These are phyloP conservation scores for Bombus confusus DNA, from an alignment of 1,140 invertebrate species.

Conservation along the genomic window DNA sequence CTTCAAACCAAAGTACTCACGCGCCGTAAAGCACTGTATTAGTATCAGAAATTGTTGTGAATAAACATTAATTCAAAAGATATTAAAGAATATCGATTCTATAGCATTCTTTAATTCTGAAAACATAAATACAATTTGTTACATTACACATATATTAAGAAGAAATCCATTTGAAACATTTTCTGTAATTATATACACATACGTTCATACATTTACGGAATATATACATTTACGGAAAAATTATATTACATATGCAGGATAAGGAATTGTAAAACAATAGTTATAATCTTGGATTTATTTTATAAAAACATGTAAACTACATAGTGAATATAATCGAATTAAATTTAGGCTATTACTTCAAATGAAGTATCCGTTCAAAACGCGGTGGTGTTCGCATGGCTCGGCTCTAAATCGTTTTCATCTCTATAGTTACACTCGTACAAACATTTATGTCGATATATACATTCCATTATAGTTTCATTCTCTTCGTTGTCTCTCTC, in stretches of 20 bases:
- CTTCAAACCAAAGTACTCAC: conserved; percentile 37
- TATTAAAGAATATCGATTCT: background rate
- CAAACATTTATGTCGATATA: conserved; percentile 69
- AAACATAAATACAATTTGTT: background rate
- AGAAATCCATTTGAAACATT: background rate
- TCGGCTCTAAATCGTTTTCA: conserved; percentile 67
- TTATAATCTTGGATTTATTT: conserved; percentile 71
- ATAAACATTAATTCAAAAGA: background rate
- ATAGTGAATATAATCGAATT: conserved; percentile 68
- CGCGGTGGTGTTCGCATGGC: conserved; percentile 60
- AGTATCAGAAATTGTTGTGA: background rate
- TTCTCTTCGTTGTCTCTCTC: conserved; percentile 80
- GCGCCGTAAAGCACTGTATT: conserved; percentile 15
- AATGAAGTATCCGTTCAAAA: conserved; percentile 14
- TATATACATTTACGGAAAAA: background rate
- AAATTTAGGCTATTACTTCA: conserved; percentile 69
- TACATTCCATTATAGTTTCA: conserved; percentile 60
- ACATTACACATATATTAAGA: background rate
- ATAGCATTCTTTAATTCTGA: background rate
- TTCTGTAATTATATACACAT: background rate
- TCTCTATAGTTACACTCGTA: conserved; percentile 66
- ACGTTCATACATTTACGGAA: background rate
- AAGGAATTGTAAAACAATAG: conserved; percentile 1
- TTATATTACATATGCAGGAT: background rate
- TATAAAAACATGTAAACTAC: conserved; percentile 79